Percentiles rank a stretch among this genome's conserved stretches.
These are phyloP conservation scores for Palythoa caribaeorum DNA, from an alignment of 92 coral and sea anemone genomes.

Conservation along the genomic window DNA sequence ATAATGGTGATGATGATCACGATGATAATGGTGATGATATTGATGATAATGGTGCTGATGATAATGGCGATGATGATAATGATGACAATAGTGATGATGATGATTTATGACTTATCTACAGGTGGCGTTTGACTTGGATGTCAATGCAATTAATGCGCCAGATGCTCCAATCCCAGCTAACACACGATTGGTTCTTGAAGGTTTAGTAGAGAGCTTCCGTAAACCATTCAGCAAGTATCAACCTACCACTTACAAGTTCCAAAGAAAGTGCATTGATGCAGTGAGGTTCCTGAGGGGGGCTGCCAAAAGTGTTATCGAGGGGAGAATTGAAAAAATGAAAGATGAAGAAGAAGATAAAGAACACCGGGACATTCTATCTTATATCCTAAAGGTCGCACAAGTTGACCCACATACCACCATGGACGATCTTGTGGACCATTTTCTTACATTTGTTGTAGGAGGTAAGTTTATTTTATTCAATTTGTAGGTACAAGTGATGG, in stretches of 20 bases:
- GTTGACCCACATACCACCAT: slow-evolving; percentile 69
- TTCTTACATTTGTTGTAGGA: slow-evolving; percentile 84
- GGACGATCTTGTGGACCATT: slow-evolving; percentile 84
- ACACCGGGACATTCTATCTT: slow-evolving; percentile 77
- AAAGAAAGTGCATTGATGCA: slow-evolving; percentile 71
- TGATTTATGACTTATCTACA: background rate
- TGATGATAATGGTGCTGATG: too few relatives aligned
- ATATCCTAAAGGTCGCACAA: slow-evolving; percentile 71
- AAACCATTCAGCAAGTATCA: slow-evolving; percentile 76
- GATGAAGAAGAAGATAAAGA: slow-evolving; percentile 56
- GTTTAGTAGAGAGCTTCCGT: slow-evolving; percentile 85
- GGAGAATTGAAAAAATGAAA: slow-evolving; percentile 66
- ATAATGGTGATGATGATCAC: too few relatives aligned
- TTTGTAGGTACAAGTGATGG: background rate
- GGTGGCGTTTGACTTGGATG: slow-evolving; percentile 86
- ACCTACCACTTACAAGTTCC: slow-evolving; percentile 69
- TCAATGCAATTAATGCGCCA: slow-evolving; percentile 73
- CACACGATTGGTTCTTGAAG: slow-evolving; percentile 76
- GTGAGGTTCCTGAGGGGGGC: slow-evolving; percentile 74
- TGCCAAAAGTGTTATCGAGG: slow-evolving; percentile 75
- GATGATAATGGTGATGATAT: too few relatives aligned
- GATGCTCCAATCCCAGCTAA: slow-evolving; percentile 77
- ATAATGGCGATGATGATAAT: too few relatives aligned
- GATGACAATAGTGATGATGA: too few relatives aligned
- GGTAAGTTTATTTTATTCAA: slow-evolving; percentile 33